Base-by-base conservation (phyloP, 2,113 vertebrate species). In the Himantopus leucocephalus region DNA sequence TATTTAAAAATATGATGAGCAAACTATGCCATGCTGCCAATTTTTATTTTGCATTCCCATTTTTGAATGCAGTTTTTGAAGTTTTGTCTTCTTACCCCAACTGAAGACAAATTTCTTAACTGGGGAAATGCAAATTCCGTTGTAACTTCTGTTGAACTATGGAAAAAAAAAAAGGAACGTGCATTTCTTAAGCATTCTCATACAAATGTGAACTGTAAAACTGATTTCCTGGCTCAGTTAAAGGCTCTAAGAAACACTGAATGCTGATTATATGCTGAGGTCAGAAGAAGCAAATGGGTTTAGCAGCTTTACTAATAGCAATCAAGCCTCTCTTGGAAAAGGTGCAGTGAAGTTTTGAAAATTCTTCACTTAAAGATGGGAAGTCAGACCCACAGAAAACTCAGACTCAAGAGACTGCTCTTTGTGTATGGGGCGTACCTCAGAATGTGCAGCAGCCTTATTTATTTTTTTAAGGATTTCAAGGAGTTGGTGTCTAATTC, bases 1-100 rank as follows among this genome's bases (percentile, higher is more conserved):
- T 94, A 89, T 7, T 78, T 35, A 91, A 92, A 96, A 96, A 87
- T 70, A 89, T 0, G 12, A 80, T 59, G 83, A 89, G 56, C 20
- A 89, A 95, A 96, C 4, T 56, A 59, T 32, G 37, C 59, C n/a
- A 18, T 24, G 27, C 68, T 92, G 80, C 68, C 83, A 92, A 67
- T 74, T 96, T 94, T 83, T 94, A 77, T 88, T 94, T 96, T 89
- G 34, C 63, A 67, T 94, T 89, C 15, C 47, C n/a, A 67, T 91
- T 92, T 86, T 66, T 73, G 34, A 93, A 43, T 18, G 50, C 11
- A 41, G 63, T 50, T 95, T 93, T 58, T 73, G 53, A 91, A 93
- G 60, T 82, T 75, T 85, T 82, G 5, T 89, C 60, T 81, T 89
- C 50, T 48, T 72, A 68, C 15, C 5, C 66, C 60, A 87, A 81